Percentiles rank a stretch among this genome's conserved stretches.
Evolutionary conservation across 2,888 invertebrate species (phyloP).

Genomic region (Rhopalosiphum nymphaeae): DNA sequence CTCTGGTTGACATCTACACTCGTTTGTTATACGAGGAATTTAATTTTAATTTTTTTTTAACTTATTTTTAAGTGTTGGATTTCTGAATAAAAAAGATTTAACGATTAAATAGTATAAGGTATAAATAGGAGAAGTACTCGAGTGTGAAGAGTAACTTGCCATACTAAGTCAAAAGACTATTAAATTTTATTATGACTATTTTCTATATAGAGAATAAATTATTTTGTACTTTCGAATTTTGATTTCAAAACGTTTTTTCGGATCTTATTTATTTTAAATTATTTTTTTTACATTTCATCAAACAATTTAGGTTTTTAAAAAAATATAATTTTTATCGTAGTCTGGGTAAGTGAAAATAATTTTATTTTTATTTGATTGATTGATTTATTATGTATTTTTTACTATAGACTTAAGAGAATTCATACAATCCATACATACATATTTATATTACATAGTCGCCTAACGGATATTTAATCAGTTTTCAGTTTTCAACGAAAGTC

Average conservation of each 20-base stretch:
- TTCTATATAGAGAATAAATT: neutral
- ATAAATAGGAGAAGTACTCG: neutral
- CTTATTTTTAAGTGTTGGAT: neutral
- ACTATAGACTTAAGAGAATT: neutral
- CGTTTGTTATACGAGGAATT: neutral
- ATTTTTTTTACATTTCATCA: neutral
- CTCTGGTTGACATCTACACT: neutral
- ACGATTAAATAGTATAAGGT: neutral
- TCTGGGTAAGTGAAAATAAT: neutral
- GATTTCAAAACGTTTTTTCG: neutral
- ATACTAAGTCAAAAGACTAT: neutral
- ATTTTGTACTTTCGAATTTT: neutral
- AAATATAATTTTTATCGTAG: neutral
- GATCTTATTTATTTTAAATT: neutral
- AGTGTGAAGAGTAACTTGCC: neutral
- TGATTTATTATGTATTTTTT: neutral
- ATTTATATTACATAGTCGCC: neutral
- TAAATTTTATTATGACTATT: too few relatives aligned
- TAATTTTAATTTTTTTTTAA: neutral
- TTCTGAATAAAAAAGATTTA: neutral
- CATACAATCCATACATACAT: neutral
- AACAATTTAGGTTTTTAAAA: neutral
- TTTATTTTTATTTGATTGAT: neutral
- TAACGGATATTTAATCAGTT: neutral
- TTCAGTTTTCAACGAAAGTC: neutral